Conservation (phyloP, 2,888 invertebrate genomes). For the Spilosoma lubricipeda region DNA sequence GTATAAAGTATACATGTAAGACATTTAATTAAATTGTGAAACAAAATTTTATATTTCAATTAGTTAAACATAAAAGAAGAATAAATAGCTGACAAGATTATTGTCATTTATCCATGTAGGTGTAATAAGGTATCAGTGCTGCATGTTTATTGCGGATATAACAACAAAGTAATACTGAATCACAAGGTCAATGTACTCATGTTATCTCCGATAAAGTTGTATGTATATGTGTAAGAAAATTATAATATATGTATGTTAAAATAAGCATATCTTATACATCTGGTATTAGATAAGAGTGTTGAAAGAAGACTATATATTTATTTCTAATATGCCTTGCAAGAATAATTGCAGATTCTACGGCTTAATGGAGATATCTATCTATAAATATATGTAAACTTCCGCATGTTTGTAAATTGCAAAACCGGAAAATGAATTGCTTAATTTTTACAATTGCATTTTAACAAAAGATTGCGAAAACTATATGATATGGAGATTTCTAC, state of each 20-base stretch:
- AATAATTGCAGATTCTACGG: background rate
- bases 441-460: too few species aligned
- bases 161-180: constrained; percentile 13
- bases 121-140: background rate
- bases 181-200: constrained; percentile 1
- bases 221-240: background rate
- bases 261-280: too few species aligned
- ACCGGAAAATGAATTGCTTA: too few species aligned
- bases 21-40: background rate
- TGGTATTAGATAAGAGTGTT: background rate
- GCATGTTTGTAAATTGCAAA: too few species aligned
- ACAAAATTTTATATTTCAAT: background rate
- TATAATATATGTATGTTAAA: background rate
- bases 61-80: background rate
- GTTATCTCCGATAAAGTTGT: background rate
- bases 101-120: background rate
- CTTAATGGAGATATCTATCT: too few species aligned
- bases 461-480: too few species aligned
- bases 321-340: background rate
- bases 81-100: background rate
- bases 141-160: background rate
- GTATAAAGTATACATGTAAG: too few species aligned
- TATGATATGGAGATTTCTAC: too few species aligned
- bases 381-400: too few species aligned
- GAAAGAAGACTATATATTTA: background rate